Base-by-base conservation (phyloP, 2,888 invertebrate genomes). In the Agonopterix heracliana region DNA sequence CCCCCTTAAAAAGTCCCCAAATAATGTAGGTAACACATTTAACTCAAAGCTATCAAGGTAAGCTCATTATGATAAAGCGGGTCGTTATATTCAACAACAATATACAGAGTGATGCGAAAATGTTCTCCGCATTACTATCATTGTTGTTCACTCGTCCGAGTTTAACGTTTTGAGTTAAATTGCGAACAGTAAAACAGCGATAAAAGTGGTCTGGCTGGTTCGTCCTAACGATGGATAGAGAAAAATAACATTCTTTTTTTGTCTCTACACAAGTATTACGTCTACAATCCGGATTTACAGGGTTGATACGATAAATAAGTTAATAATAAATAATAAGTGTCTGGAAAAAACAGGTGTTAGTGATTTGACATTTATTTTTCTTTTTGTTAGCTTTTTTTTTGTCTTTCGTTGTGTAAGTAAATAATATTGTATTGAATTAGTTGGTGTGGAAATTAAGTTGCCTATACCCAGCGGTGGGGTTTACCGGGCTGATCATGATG, bases 81-180 rank as follows among this genome's bases (percentile, higher is more conserved):
- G 26, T 43, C 43, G 26, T 43, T 43, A 14, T 17, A 17, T 11
- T 35, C 12, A 11, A 11, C 12, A 11, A 11, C 44, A 44, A 9
- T 44, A 44, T 35, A 35, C 46, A 46, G 40, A 35, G 17, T 46
- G 46, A 46, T 46, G 46, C 11, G 41, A 41, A 34, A 45, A 46
- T 26, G 26, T 34, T 41, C 40, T 9, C 36, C 2, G 38, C 13
- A 17, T 45, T 26, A 46, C 40, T 46, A 67, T 73, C 70, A 70
- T 68, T 68, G 71, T 69, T 76, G 77, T 72, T 68, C 65, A 53
- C 57, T 41, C 59, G 56, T 63, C 58, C 61, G 68, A 74, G 75
- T 78, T 76, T 79, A 74, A 81, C 74, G 79, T 70, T 74, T 71
- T 70, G 76, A 84, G 81, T 82, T 83, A 80, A 81, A 86, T 83